phyloP scores from a whole-genome alignment of 2,797 vertebrate genomes.

The Sarcoramphus papa region DNA sequence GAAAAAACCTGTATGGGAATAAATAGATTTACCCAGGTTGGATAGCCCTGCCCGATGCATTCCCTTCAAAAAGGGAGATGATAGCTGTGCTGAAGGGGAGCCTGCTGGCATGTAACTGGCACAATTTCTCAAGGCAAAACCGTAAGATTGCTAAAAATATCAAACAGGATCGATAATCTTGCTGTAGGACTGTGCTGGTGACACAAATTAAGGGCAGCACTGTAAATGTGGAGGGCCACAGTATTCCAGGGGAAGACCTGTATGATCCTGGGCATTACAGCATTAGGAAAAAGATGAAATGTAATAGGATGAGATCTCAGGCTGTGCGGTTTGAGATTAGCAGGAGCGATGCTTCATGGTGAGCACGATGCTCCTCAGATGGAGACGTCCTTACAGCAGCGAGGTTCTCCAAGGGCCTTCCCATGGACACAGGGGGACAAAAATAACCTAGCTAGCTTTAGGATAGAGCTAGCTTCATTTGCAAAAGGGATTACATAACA shows the following conservation, averaged over 20 bases:
- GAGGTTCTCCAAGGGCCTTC: slow-evolving; percentile 1
- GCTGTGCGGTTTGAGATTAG: background rate
- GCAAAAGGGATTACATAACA: slow-evolving; percentile 7
- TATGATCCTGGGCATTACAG: background rate
- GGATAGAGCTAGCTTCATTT: background rate
- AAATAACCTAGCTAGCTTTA: slow-evolving; percentile 40
- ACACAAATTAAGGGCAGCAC: background rate
- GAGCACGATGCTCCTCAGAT: background rate
- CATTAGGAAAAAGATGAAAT: background rate
- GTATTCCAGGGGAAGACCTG: background rate
- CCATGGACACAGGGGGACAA: background rate
- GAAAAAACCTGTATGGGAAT: background rate
- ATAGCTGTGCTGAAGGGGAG: background rate
- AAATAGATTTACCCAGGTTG: background rate
- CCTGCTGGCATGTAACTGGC: background rate
- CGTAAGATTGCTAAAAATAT: background rate
- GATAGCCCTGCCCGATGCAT: background rate
- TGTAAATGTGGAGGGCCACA: background rate
- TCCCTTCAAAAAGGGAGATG: background rate
- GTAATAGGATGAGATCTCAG: background rate
- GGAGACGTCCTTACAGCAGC: background rate
- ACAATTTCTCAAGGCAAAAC: background rate
- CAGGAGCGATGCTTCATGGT: accelerated
- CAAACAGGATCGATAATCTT: background rate
- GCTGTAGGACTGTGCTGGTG: background rate